Evolutionary conservation across 1,140 invertebrate species (phyloP), one percentile per base, ranked within the genome.

Genomic region (Drosophila nebulosa): DNA sequence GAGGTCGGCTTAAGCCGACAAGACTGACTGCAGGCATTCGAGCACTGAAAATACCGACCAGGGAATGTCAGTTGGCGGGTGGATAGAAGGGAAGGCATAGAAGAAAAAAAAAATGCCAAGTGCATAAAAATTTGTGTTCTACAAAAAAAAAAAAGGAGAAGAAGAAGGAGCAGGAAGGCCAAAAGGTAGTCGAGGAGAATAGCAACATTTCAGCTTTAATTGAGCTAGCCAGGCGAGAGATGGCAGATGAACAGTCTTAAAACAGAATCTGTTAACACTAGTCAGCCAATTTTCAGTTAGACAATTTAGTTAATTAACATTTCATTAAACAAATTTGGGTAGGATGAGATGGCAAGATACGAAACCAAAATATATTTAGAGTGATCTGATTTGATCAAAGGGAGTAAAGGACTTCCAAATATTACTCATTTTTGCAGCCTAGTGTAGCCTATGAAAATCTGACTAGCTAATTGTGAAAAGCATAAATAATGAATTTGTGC

Each of bases 1-100:
- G 64, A 39, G 65, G 75, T 35, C n/a, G 51, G 53, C 74, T 78
- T 85, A 85, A 86, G 81, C 78, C 81, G 81, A 85, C 83, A 81
- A 85, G 81, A 66, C 81, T 74, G 77, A 86, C 80, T 71, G 81
- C 81, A 74, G 79, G 65, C 78, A 73, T 63, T 55, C 57, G 35
- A 55, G 60, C 58, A 65, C 50, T 26, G 39, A 68, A 77, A 84
- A 85, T 85, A 76, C 76, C 67, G 61, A 76, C 73, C 81, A 64
- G 66, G 78, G 77, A 64, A 69, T 75, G 74, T 83, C 81, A 88
- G 62, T 68, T 75, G 58, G 32, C 16, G 7, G n/a, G 35, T 22
- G 16, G 24, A 55, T 42, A 79, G 74, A 63, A 77, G 77, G 70
- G 57, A 53, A 58, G 69, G 63, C 67, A 73, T 62, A 61, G 77